Evolutionary conservation across 2,113 vertebrate genomes (phyloP), one percentile per base, ranked within the genome.

Genomic region (Eubucco bourcierii): DNA sequence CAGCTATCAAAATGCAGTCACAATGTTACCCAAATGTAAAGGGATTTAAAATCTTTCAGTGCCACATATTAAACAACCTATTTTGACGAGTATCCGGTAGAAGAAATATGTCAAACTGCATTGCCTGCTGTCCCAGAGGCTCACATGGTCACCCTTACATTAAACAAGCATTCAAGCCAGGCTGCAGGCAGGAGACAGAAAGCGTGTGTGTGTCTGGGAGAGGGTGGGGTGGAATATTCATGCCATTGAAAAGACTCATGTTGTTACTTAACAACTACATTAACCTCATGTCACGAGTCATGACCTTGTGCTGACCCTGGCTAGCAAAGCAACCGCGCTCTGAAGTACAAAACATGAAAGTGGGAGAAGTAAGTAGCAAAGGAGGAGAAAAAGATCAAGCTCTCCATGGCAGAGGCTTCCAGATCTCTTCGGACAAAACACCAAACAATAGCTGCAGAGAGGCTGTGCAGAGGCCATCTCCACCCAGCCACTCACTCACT

Each of bases 281-380:
- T 96, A 94, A 97, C 96, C 96, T 95, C 93, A 29, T 73, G 84
- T 14, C 94, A 81, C 87, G 55, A 97, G 96, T 95, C 92, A 23
- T 92, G 97, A 83, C 97, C 97, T 96, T 95, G 95, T 94, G 93
- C 74, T 96, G 96, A 97, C 96, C 97, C 94, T 91, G 93, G 83
- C 89, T 74, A 50, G 96, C 84, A 16, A 58, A 95, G 70, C 92
- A 76, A 68, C 74, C 2, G 31, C 1, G 77, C 88, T 95, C 90
- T 87, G 95, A 80, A 84, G 73, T 61, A 94, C 93, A 73, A 95
- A 95, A 93, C 92, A 94, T 91, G 88, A 92, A 95, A 96, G 93
- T n/a, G 71, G 34, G 39, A 82, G 80, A 71, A 66, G 82, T 56
- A 67, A 91, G 74, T 27, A 76, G 82, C 66, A n/a, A 77, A 87